phyloP scores from a whole-genome alignment of 2,797 vertebrate genomes.

The Alectoris magna region DNA sequence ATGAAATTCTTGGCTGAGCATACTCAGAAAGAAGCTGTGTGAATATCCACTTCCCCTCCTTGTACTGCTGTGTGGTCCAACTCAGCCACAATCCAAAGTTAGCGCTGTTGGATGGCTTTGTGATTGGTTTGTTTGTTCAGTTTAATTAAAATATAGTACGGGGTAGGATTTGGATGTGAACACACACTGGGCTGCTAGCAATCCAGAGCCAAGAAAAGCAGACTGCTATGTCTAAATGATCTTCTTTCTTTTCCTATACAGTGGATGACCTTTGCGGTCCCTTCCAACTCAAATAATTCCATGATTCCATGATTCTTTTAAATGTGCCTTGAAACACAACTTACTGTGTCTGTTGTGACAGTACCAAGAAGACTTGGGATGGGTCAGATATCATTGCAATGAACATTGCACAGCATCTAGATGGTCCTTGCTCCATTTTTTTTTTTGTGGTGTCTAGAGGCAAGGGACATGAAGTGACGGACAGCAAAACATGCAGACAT shows the following conservation, averaged over 20 bases:
- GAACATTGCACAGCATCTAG: not conserved
- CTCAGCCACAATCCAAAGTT: not conserved
- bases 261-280: too few relatives aligned
- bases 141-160: slow-evolving; percentile 64
- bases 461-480: not conserved
- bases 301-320: not conserved
- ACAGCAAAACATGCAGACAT: not conserved
- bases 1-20: not conserved
- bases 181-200: not conserved
- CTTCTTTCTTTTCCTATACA: not conserved
- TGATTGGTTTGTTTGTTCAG: slow-evolving; percentile 25
- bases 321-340: not conserved
- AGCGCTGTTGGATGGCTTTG: not conserved
- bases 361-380: not conserved
- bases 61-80: not conserved
- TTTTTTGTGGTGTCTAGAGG: not conserved
- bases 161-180: slow-evolving; percentile 26
- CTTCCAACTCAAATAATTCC: too few relatives aligned
- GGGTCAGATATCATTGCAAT: rapidly evolving
- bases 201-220: not conserved
- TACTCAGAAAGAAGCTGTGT: not conserved
- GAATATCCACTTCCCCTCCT: not conserved
- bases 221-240: not conserved
- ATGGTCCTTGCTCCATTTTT: not conserved
- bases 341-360: not conserved